Base-by-base conservation (phyloP, 2,113 vertebrate genomes). In the Ceratotherium simum region DNA sequence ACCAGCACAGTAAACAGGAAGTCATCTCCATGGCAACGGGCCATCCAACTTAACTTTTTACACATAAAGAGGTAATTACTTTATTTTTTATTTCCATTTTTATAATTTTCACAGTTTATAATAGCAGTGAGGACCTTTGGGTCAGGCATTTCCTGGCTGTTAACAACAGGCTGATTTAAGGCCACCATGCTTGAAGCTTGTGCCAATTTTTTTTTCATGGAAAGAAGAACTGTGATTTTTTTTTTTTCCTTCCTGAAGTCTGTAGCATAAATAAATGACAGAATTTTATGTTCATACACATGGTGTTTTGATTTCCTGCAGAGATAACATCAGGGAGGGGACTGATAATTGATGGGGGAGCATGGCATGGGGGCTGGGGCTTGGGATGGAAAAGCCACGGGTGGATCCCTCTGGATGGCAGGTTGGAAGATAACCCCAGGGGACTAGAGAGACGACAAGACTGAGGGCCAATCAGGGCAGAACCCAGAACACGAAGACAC, bases 81-180 rank as follows among this genome's bases (percentile, higher is more conserved):
- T 98, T 97, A 97, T 98, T 98, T 98, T 98, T 97, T 93, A 97
- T 96, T 97, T 98, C 97, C 97, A 97, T 98, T 98, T 98, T 98
- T 98, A 83, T 96, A 96, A 97, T 98, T 98, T 98, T 98, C 96
- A 97, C 98, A 96, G 97, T 98, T 98, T 98, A 85, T 97, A 98
- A 97, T 97, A 98, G 97, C 95, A 97, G 95, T 91, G 86, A 97
- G 95, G 98, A 98, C 97, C 98, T 97, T 67, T 60, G 91, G 98
- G 98, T 98, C 97, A 98, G 96, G 97, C 98, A 98, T 98, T 98
- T 98, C 97, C 94, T 98, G 97, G 80, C 96, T 96, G 95, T 97
- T 98, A 98, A 98, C 98, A 98, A 98, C 96, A 97, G 92, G 91
- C 97, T 98, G 96, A 81, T 85, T 98, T 98, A 90, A 98, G 96